Conservation (phyloP, 1,140 invertebrate genomes). For the Hycleus phaleratus region DNA sequence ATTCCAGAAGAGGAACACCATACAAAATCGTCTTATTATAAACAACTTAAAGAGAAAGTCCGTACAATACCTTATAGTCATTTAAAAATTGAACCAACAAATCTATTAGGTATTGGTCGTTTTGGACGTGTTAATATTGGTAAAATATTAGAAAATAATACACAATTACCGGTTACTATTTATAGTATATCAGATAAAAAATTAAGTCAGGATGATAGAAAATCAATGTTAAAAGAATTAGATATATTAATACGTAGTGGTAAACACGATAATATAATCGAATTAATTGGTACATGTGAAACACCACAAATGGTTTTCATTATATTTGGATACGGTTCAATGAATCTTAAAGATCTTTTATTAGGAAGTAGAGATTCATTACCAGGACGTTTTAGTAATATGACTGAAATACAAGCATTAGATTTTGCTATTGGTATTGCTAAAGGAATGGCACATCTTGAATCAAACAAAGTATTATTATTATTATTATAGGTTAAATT, state of each 20-base stretch:
- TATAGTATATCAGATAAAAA: conserved; percentile 51
- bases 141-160: conserved; percentile 51
- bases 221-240: conserved; percentile 63
- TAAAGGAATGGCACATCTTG: conserved; percentile 59
- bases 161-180: conserved; percentile 34
- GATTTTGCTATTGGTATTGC: conserved; percentile 52
- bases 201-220: conserved; percentile 53
- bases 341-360: conserved; percentile 60
- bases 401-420: conserved; percentile 53
- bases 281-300: conserved; percentile 72
- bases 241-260: conserved; percentile 61
- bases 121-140: conserved; percentile 68
- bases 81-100: conserved; percentile 56
- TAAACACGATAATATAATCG: conserved; percentile 61
- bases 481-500: neutral
- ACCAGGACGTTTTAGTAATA: conserved; percentile 52
- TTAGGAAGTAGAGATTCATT: conserved; percentile 54
- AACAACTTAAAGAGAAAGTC: conserved; percentile 63
- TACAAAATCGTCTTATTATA: conserved; percentile 58
- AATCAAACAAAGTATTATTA: conserved; percentile 42
- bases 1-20: conserved; percentile 62
- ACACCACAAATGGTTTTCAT: conserved; percentile 63
- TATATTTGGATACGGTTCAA: conserved; percentile 57
- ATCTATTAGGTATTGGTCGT: conserved; percentile 61
- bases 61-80: conserved; percentile 64